These are phyloP conservation scores for Scelioninae gen. 1 DNA, from an alignment of 2,888 invertebrate species.

Conservation along the genomic window DNA sequence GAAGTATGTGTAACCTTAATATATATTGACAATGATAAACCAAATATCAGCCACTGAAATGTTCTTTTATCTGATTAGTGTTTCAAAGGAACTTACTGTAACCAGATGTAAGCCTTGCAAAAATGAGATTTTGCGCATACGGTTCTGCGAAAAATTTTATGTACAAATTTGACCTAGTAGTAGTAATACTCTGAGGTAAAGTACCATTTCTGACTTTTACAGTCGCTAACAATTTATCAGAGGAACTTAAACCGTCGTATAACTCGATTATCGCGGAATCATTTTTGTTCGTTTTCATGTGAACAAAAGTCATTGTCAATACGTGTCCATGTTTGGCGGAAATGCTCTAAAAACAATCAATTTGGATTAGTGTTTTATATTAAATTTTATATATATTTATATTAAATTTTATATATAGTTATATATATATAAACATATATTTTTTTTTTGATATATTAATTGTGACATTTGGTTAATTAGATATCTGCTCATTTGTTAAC, in stretches of 20 bases:
- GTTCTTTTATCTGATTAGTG: too few species aligned
- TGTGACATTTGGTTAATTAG: not conserved
- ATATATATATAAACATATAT: not conserved
- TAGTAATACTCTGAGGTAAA: slow-evolving; percentile 94
- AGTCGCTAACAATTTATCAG: slow-evolving; percentile 89
- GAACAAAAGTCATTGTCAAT: slow-evolving; percentile 93
- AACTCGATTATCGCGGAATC: slow-evolving; percentile 90
- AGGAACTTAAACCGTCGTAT: slow-evolving; percentile 90
- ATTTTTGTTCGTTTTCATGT: slow-evolving; percentile 91
- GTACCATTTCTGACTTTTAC: slow-evolving; percentile 93
- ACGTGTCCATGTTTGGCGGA: slow-evolving; percentile 91
- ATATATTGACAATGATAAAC: too few species aligned
- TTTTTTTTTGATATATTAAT: not conserved
- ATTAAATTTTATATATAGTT: too few species aligned
- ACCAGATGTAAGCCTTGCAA: slow-evolving; percentile 91
- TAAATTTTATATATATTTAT: too few species aligned
- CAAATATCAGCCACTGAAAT: too few species aligned
- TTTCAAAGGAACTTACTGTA: slow-evolving; percentile 84
- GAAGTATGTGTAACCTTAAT: too few species aligned
- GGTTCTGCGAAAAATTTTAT: slow-evolving; percentile 91
- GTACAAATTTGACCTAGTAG: slow-evolving; percentile 91
- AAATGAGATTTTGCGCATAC: slow-evolving; percentile 90
- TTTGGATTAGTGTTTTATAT: not conserved
- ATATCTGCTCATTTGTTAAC: not conserved
- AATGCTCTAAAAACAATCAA: slow-evolving; percentile 86